Evolutionary conservation across 1,140 invertebrate species (phyloP).

Genomic region (Antheraea pernyi): DNA sequence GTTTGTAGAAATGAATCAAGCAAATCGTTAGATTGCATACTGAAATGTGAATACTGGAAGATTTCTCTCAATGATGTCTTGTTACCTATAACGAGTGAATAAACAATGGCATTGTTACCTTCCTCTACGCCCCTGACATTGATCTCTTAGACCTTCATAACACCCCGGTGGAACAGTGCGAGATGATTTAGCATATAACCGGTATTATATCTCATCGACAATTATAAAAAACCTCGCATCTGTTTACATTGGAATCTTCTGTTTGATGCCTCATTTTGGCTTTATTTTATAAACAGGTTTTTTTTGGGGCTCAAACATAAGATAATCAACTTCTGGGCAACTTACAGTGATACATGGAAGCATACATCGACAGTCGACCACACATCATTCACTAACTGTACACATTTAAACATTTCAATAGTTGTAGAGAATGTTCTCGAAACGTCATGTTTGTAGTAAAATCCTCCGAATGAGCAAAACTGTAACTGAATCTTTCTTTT

Average conservation of each 20-base stretch:
- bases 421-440: neutral
- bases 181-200: conserved; percentile 42
- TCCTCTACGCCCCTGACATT: conserved; percentile 71
- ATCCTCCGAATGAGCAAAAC: no score
- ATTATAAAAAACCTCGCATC: conserved; percentile 58
- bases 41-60: conserved; percentile 66
- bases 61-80: conserved; percentile 20
- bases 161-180: conserved; percentile 70
- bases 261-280: conserved; percentile 66
- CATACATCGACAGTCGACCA: neutral
- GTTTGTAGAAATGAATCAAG: neutral
- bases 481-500: no score
- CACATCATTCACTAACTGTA: neutral
- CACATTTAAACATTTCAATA: no score
- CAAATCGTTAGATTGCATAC: neutral
- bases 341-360: conserved; percentile 41
- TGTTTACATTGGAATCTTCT: conserved; percentile 58
- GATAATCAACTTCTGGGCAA: conserved; percentile 71
- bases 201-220: conserved; percentile 9
- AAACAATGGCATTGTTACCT: conserved; percentile 63
- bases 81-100: conserved; percentile 29
- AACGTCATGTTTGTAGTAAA: no score
- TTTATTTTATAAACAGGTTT: neutral
- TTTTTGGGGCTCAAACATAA: conserved; percentile 71
- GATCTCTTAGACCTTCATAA: conserved; percentile 66